Conservation (phyloP, 1,140 invertebrate genomes). For the Aphaenogaster rudis region DNA sequence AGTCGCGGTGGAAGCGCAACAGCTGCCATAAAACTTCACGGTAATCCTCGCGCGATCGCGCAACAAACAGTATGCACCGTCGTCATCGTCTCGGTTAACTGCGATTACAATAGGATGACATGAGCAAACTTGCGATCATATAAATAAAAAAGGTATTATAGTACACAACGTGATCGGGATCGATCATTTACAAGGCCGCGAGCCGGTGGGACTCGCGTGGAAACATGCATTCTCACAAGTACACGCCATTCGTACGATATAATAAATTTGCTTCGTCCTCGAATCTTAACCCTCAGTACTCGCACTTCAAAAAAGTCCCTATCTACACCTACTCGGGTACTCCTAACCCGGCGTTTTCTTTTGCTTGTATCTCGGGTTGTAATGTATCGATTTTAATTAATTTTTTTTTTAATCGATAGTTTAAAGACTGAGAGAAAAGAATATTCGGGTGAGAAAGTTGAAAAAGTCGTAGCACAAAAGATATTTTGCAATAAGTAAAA, state of each 20-base stretch:
- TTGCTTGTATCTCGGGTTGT: no score
- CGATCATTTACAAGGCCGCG: slow-evolving; percentile 63
- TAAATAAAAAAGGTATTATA: slow-evolving; percentile 78
- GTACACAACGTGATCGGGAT: slow-evolving; percentile 71
- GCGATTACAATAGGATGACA: slow-evolving; percentile 68
- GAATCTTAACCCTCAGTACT: slow-evolving; percentile 7
- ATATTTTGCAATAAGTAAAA: no score
- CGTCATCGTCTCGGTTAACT: slow-evolving; percentile 26
- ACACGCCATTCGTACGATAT: slow-evolving; percentile 8
- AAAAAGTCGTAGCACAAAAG: no score
- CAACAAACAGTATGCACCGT: background rate
- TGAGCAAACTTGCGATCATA: slow-evolving; percentile 78
- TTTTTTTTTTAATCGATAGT: no score
- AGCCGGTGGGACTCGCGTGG: slow-evolving; percentile 37
- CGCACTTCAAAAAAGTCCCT: no score
- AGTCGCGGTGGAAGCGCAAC: background rate
- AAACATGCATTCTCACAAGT: slow-evolving; percentile 32
- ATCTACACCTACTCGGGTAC: no score
- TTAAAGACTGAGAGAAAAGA: no score
- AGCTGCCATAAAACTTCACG: background rate
- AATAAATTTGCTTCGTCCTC: slow-evolving; percentile 20
- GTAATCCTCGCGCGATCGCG: slow-evolving; percentile 22
- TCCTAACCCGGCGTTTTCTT: no score
- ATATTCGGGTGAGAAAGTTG: no score
- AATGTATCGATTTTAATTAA: no score